phyloP scores from a whole-genome alignment of 1,140 invertebrate species.

The Drosophila biarmipes region DNA sequence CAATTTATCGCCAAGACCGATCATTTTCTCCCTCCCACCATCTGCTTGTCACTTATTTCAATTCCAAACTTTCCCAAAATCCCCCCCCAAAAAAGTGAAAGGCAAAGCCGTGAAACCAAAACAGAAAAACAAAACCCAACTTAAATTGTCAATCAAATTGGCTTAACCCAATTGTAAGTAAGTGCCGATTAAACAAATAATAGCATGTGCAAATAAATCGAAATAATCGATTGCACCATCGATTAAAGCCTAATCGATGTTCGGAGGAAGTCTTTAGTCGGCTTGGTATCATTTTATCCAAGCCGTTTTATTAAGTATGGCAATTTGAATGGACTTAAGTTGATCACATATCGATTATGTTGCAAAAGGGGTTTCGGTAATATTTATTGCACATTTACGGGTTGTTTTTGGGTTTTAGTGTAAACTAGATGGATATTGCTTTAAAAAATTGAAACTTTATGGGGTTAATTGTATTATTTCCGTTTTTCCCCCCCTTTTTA shows the following conservation, averaged over 20 bases:
- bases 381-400: neutral
- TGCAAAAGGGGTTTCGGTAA: neutral
- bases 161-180: slow-evolving; percentile 40
- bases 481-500: too few species aligned
- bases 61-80: slow-evolving; percentile 30
- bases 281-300: neutral
- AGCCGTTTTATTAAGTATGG: neutral
- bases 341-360: neutral
- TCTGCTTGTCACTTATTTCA: neutral
- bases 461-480: neutral
- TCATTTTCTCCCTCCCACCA: neutral
- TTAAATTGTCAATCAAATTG: slow-evolving; percentile 42
- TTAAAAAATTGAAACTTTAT: too few species aligned
- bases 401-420: neutral
- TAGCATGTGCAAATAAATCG: slow-evolving; percentile 41
- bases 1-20: neutral
- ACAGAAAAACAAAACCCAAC: slow-evolving; percentile 16
- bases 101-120: slow-evolving; percentile 10
- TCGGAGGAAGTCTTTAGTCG: slow-evolving; percentile 6
- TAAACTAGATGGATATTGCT: neutral
- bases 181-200: slow-evolving; percentile 31
- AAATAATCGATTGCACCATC: slow-evolving; percentile 29
- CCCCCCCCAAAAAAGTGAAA: slow-evolving; percentile 30
- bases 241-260: slow-evolving; percentile 14
- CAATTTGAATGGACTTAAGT: neutral